Conservation (phyloP, 2,888 invertebrate genomes). For the Lepidocyrtoides sp. region DNA sequence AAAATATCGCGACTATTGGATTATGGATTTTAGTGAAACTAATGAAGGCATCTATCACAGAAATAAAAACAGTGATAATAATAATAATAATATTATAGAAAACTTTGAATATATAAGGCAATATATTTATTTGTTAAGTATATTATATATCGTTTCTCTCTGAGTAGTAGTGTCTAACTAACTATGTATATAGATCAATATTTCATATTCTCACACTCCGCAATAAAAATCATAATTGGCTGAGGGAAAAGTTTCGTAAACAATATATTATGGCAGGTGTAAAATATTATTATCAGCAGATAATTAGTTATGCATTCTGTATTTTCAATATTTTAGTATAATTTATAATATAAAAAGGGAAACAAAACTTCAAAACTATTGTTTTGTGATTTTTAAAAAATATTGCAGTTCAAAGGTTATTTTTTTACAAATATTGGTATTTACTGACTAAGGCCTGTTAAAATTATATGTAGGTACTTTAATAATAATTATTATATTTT, state of each 20-base stretch:
- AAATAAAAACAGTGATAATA: too few species aligned
- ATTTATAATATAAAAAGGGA: not conserved
- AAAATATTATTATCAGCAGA: not conserved
- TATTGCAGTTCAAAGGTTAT: not conserved
- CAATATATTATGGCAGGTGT: not conserved
- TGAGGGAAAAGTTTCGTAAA: slow-evolving; percentile 22
- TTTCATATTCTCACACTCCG: slow-evolving; percentile 54
- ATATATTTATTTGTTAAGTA: too few species aligned
- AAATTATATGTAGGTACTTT: not conserved
- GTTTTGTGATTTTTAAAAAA: not conserved
- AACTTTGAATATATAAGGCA: too few species aligned
- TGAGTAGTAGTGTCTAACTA: not conserved
- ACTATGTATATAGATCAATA: not conserved
- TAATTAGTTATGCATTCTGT: not conserved
- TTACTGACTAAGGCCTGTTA: not conserved
- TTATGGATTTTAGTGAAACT: slow-evolving; percentile 42
- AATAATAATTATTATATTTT: too few species aligned
- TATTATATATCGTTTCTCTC: not conserved
- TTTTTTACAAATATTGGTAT: not conserved
- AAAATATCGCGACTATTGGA: slow-evolving; percentile 29
- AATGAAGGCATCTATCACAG: not conserved
- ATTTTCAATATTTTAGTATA: not conserved
- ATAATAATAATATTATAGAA: too few species aligned
- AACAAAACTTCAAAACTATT: not conserved
- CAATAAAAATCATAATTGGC: slow-evolving; percentile 53